phyloP scores from a whole-genome alignment of 1,140 invertebrate genomes.

The Papilio helenus region DNA sequence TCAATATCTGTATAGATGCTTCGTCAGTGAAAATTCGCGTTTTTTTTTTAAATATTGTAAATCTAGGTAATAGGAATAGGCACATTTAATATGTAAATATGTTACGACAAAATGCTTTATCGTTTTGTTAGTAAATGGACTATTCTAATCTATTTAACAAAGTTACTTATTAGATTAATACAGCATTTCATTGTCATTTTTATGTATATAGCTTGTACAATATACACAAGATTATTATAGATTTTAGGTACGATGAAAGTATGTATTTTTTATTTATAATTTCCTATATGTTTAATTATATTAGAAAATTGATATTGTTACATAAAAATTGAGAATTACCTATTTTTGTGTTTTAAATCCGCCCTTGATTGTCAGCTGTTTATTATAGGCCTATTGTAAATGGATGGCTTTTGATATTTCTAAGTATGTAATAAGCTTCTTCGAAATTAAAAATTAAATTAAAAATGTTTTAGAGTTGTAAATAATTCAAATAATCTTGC shows the following conservation, averaged over 20 bases:
- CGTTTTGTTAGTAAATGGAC: background rate
- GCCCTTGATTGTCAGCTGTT: conserved; percentile 50
- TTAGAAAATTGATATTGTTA: background rate
- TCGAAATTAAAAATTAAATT: conserved; percentile 25
- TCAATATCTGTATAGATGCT: no score
- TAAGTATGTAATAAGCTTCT: conserved; percentile 23
- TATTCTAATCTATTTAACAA: no score
- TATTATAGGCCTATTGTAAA: conserved; percentile 65
- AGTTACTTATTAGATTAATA: no score
- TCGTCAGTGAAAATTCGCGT: no score
- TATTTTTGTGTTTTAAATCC: conserved; percentile 45
- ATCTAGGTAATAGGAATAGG: background rate
- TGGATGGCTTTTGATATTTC: conserved; percentile 54
- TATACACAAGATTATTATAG: background rate
- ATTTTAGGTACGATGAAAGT: background rate
- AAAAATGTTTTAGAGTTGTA: conserved; percentile 41
- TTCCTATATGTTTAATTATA: background rate
- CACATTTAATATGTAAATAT: background rate
- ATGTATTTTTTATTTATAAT: background rate
- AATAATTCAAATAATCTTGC: conserved; percentile 36
- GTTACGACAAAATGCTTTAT: background rate
- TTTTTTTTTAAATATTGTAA: background rate
- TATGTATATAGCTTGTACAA: background rate
- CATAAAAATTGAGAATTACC: background rate
- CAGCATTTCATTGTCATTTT: no score